Conservation (phyloP, 2,888 invertebrate species). For the Stenurella melanura region DNA sequence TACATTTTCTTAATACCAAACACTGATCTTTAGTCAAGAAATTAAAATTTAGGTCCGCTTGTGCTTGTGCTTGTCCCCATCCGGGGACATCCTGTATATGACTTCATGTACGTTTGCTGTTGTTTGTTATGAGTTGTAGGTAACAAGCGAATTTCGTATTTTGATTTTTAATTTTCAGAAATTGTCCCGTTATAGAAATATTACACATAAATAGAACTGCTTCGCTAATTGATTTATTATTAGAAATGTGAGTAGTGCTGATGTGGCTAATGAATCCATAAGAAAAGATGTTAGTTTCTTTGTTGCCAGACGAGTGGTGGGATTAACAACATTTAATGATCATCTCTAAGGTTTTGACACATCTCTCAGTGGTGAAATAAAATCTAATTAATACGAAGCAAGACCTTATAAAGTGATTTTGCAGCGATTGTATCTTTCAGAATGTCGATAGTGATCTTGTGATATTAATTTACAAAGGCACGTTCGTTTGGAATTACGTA, state of each 20-base stretch:
- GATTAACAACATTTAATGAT: slow-evolving; percentile 20
- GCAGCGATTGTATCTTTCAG: slow-evolving; percentile 32
- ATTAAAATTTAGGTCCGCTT: too few relatives aligned
- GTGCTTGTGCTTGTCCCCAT: too few relatives aligned
- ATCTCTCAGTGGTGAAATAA: slow-evolving; percentile 36
- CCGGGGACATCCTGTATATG: too few relatives aligned
- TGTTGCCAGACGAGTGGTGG: slow-evolving; percentile 27
- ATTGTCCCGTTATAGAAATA: too few relatives aligned
- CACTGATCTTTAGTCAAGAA: too few relatives aligned
- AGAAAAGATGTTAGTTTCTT: slow-evolving; percentile 16
- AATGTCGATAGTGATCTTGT: slow-evolving; percentile 36
- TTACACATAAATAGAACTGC: neutral
- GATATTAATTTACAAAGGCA: slow-evolving; percentile 46
- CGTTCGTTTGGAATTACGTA: slow-evolving; percentile 37
- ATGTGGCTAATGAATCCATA: slow-evolving; percentile 1
- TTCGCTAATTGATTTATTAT: neutral
- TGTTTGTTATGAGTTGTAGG: too few relatives aligned
- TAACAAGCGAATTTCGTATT: too few relatives aligned
- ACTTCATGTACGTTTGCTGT: too few relatives aligned
- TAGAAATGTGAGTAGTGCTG: slow-evolving; percentile 11
- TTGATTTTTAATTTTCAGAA: too few relatives aligned
- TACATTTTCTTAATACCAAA: too few relatives aligned
- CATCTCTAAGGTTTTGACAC: slow-evolving; percentile 35
- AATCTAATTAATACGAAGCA: slow-evolving; percentile 32
- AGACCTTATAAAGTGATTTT: slow-evolving; percentile 39